Evolutionary conservation across 2,113 vertebrate genomes (phyloP).

Genomic region (Phalacrocorax brasilianus): DNA sequence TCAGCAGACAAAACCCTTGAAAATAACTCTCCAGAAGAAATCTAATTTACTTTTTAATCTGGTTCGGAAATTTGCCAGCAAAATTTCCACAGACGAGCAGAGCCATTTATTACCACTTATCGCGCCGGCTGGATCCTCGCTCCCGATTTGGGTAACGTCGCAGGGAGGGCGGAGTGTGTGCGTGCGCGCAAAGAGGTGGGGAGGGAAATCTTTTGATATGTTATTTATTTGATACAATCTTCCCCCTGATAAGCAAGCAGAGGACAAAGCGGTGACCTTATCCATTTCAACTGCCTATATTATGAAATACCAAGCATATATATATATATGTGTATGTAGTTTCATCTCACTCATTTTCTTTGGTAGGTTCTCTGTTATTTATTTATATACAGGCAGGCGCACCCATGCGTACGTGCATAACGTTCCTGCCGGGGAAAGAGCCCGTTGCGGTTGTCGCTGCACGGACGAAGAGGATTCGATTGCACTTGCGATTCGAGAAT

Average conservation of each 20-base stretch:
- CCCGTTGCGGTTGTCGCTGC: not conserved
- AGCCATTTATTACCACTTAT: conserved; percentile 67
- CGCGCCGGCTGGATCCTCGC: not conserved
- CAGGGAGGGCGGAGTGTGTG: rapidly evolving
- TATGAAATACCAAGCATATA: not conserved
- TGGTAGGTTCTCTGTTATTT: not conserved
- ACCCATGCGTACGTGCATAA: rapidly evolving
- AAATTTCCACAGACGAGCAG: conserved; percentile 63
- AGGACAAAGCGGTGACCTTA: conserved; percentile 66
- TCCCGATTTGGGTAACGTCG: conserved; percentile 13
- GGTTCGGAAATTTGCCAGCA: conserved; percentile 76
- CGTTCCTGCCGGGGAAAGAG: not conserved
- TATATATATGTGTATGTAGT: too few relatives aligned
- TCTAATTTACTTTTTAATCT: conserved; percentile 82
- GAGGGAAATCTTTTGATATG: conserved; percentile 55
- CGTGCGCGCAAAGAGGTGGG: rapidly evolving
- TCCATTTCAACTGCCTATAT: not conserved
- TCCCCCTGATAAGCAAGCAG: conserved; percentile 46
- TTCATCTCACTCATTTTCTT: not conserved
- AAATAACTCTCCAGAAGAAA: conserved; percentile 78
- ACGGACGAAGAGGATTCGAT: not conserved
- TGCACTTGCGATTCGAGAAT: not conserved
- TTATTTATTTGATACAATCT: conserved; percentile 75
- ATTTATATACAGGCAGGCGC: rapidly evolving
- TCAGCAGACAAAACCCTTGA: conserved; percentile 73